These are phyloP conservation scores for Nothoprocta pentlandii DNA, from an alignment of 2,113 vertebrate species.

Conservation along the genomic window DNA sequence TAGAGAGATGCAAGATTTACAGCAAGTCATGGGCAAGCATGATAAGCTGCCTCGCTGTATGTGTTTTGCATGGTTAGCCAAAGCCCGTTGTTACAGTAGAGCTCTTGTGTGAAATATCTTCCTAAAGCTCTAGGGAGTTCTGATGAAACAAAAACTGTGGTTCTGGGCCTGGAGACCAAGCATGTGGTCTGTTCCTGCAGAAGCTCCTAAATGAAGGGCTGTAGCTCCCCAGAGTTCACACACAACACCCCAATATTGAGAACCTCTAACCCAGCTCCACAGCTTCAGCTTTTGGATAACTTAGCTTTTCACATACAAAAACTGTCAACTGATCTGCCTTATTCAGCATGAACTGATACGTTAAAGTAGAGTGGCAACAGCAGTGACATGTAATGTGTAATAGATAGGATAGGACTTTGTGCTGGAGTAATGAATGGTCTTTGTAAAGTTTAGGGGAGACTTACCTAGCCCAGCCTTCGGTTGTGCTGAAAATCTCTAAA, in stretches of 20 bases:
- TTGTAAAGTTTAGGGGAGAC: background rate
- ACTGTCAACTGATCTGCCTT: background rate
- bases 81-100: background rate
- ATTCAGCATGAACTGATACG: background rate
- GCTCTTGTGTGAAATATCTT: background rate
- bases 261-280: background rate
- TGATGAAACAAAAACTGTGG: background rate
- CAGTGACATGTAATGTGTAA: background rate
- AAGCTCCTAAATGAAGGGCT: background rate
- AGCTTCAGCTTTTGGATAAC: background rate
- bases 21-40: background rate
- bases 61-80: rapidly evolving
- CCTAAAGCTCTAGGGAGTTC: background rate
- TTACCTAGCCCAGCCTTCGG: background rate
- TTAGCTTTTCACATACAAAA: background rate
- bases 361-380: background rate
- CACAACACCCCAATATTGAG: background rate
- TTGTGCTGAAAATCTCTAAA: background rate
- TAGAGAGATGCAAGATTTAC: background rate
- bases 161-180: background rate
- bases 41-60: background rate
- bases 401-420: background rate
- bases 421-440: background rate
- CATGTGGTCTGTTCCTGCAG: background rate
- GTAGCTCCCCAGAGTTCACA: background rate